Conservation (phyloP, 2,113 vertebrate genomes). For the Ciconia maguari region DNA sequence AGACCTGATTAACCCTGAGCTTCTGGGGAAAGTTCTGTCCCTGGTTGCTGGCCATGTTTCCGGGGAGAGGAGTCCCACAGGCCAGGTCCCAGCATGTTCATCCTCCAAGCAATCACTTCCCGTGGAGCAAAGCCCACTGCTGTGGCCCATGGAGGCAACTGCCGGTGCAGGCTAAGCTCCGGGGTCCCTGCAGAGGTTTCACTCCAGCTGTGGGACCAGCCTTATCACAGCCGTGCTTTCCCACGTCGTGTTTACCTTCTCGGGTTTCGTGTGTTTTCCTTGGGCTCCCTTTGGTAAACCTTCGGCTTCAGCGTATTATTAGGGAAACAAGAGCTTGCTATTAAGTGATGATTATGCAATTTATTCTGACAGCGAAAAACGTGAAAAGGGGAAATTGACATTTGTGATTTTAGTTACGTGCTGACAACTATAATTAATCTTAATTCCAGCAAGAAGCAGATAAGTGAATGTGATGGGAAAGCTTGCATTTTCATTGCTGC, state of each 20-base stretch:
- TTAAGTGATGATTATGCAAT: slow-evolving; percentile 70
- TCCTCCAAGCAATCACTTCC: background rate
- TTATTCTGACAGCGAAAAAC: slow-evolving; percentile 65
- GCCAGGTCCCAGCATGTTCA: background rate
- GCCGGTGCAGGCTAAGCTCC: background rate
- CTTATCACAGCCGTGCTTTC: rapidly evolving
- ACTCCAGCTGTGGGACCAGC: background rate
- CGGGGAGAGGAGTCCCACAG: background rate
- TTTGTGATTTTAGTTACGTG: slow-evolving; percentile 63
- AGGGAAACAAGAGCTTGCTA: slow-evolving; percentile 58
- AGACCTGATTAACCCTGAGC: background rate
- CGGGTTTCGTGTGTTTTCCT: slow-evolving; percentile 33
- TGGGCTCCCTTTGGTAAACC: slow-evolving; percentile 45
- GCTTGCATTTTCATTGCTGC: slow-evolving; percentile 18
- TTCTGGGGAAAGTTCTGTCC: background rate
- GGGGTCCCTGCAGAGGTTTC: background rate
- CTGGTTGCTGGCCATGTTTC: background rate
- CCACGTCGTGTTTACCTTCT: slow-evolving; percentile 5
- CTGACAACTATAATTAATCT: slow-evolving; percentile 70
- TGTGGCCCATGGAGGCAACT: background rate
- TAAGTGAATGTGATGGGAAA: slow-evolving; percentile 59
- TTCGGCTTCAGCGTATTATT: slow-evolving; percentile 50
- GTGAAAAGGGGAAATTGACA: slow-evolving; percentile 66
- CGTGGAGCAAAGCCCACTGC: rapidly evolving
- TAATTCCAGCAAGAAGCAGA: slow-evolving; percentile 50